Evolutionary conservation across 2,888 invertebrate genomes (phyloP).

Genomic region (Sinohyriopsis cumingii): DNA sequence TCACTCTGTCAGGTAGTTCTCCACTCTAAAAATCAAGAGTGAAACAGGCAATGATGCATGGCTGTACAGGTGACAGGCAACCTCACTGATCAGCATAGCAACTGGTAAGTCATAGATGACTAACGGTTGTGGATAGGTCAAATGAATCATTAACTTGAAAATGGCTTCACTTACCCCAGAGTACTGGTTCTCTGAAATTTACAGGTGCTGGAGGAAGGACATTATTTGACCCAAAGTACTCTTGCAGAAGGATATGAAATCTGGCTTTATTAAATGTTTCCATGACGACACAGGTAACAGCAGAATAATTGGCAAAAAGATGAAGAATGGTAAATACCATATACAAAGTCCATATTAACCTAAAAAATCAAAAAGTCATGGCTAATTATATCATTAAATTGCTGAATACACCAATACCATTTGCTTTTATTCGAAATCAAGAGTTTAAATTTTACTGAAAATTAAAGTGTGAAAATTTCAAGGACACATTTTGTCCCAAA

Average conservation of each 20-base stretch:
- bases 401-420: not conserved
- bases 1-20: too few species aligned
- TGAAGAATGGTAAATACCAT: constrained; percentile 84
- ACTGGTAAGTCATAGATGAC: not conserved
- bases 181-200: constrained; percentile 83
- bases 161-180: constrained; percentile 66
- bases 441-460: too few species aligned
- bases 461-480: too few species aligned
- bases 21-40: too few species aligned
- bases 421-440: too few species aligned
- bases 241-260: constrained; percentile 79
- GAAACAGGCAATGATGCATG: too few species aligned
- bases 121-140: constrained; percentile 2
- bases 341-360: constrained; percentile 84
- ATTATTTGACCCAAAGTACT: constrained; percentile 79
- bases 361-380: constrained; percentile 67
- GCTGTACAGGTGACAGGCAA: too few species aligned
- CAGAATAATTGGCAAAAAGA: constrained; percentile 89
- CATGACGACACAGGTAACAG: constrained; percentile 86
- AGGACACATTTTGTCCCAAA: too few species aligned
- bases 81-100: too few species aligned
- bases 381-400: not conserved
- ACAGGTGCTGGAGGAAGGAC: constrained; percentile 79
- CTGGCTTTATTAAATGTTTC: constrained; percentile 87
- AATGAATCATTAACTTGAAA: not conserved